phyloP scores from a whole-genome alignment of 2,888 invertebrate species.

The Agonopterix heracliana region DNA sequence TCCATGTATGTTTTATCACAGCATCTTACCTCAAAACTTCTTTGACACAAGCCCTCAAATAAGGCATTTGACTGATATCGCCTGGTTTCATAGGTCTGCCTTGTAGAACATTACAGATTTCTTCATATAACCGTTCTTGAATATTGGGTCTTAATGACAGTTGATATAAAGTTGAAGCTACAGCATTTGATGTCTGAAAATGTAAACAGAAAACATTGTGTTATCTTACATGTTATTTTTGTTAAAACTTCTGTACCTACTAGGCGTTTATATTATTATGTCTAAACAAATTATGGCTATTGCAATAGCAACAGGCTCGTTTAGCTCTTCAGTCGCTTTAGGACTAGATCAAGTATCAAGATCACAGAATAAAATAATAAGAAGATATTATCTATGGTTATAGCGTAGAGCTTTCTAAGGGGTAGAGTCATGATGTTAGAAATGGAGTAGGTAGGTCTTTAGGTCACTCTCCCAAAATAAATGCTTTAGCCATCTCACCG shows the following conservation, averaged over 20 bases:
- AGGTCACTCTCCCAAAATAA: too few species aligned
- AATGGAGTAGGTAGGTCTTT: too few species aligned
- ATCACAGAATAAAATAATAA: too few species aligned
- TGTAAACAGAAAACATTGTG: not conserved
- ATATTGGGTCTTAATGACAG: constrained; percentile 79
- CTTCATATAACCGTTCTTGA: constrained; percentile 78
- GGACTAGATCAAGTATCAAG: too few species aligned
- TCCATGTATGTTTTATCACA: too few species aligned
- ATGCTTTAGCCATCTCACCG: too few species aligned
- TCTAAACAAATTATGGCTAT: too few species aligned
- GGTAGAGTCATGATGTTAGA: too few species aligned
- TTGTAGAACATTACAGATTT: constrained; percentile 68
- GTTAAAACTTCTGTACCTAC: not conserved
- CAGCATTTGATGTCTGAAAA: constrained; percentile 84
- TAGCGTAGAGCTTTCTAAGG: too few species aligned
- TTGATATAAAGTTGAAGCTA: constrained; percentile 84
- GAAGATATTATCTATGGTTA: too few species aligned
- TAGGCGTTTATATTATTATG: not conserved
- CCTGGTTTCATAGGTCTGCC: constrained; percentile 68
- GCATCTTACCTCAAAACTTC: constrained; percentile 80
- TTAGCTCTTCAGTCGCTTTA: too few species aligned
- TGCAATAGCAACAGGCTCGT: too few species aligned
- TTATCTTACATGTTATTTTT: not conserved
- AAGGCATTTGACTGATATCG: constrained; percentile 79
- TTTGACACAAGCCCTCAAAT: constrained; percentile 83